Percentiles rank a stretch among this genome's conserved stretches.
phyloP scores from a whole-genome alignment of 2,113 vertebrate species.

The Oncorhynchus gorbuscha region DNA sequence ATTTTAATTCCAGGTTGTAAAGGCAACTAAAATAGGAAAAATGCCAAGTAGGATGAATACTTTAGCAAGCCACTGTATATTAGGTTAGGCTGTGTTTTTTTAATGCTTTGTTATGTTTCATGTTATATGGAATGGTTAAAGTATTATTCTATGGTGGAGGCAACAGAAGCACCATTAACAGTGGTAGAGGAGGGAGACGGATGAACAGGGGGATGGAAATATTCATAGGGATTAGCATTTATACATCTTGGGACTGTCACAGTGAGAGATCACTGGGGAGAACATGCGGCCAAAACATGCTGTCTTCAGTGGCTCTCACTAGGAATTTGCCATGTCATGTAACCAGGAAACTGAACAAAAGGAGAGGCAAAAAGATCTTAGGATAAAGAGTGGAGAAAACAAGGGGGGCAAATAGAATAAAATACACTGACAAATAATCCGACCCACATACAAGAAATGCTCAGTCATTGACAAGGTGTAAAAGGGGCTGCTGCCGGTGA shows the following conservation, averaged over 20 bases:
- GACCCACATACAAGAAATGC: neutral
- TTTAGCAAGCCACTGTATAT: too few relatives aligned
- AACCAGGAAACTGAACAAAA: slow-evolving; percentile 5
- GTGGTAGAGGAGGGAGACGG: neutral
- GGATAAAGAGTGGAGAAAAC: neutral
- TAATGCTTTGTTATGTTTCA: too few relatives aligned
- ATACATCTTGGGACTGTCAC: neutral
- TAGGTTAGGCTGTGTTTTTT: too few relatives aligned
- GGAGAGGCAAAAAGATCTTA: neutral
- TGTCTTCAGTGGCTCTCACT: neutral
- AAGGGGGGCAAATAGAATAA: neutral
- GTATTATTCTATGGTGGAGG: neutral
- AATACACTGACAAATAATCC: slow-evolving; percentile 13
- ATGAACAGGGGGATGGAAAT: neutral
- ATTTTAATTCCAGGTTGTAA: too few relatives aligned
- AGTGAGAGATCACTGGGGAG: too few relatives aligned
- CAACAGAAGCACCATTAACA: neutral
- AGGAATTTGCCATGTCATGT: neutral
- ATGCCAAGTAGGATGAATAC: too few relatives aligned
- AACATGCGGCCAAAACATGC: too few relatives aligned
- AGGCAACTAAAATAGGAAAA: too few relatives aligned
- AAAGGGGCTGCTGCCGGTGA: neutral
- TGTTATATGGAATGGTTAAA: too few relatives aligned
- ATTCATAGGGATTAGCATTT: neutral
- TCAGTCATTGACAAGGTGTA: slow-evolving; percentile 8